Evolutionary conservation across 2,113 vertebrate species (phyloP).

Genomic region (Siniperca knerii): DNA sequence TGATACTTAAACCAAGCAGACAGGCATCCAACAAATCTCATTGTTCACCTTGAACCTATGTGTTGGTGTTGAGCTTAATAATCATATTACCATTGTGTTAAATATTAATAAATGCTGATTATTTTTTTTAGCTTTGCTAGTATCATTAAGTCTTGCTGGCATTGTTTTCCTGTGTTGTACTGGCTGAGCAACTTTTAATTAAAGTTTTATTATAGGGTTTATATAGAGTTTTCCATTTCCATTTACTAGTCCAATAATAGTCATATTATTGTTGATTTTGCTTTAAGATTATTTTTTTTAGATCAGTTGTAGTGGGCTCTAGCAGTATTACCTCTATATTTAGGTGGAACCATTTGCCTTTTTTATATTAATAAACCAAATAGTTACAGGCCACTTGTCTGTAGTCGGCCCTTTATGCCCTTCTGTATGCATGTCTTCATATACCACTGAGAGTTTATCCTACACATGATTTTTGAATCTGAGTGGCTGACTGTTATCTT

Average conservation of each 20-base stretch:
- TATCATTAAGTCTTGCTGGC: not conserved
- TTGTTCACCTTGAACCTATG: conserved; percentile 24
- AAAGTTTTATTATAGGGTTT: not conserved
- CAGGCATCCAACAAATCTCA: conserved; percentile 35
- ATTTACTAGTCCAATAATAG: not conserved
- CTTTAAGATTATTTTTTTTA: not conserved
- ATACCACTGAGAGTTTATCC: conserved; percentile 5
- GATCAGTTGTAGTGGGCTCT: not conserved
- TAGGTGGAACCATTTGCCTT: not conserved
- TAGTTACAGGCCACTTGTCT: not conserved
- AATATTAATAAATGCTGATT: conserved; percentile 7
- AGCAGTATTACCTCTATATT: not conserved
- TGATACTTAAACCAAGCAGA: conserved; percentile 25
- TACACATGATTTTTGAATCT: conserved; percentile 1
- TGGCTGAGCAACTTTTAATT: conserved; percentile 1
- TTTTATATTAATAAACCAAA: not conserved
- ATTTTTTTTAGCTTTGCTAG: not conserved
- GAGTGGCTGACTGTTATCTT: conserved; percentile 49
- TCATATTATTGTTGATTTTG: not conserved
- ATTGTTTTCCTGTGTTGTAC: not conserved
- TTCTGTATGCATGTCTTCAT: not conserved
- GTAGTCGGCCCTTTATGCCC: not conserved
- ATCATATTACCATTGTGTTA: conserved; percentile 39
- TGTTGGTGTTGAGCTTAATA: conserved; percentile 34
- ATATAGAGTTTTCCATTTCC: not conserved